Conservation (phyloP, 1,140 invertebrate species). For the Steinernema feltiae region DNA sequence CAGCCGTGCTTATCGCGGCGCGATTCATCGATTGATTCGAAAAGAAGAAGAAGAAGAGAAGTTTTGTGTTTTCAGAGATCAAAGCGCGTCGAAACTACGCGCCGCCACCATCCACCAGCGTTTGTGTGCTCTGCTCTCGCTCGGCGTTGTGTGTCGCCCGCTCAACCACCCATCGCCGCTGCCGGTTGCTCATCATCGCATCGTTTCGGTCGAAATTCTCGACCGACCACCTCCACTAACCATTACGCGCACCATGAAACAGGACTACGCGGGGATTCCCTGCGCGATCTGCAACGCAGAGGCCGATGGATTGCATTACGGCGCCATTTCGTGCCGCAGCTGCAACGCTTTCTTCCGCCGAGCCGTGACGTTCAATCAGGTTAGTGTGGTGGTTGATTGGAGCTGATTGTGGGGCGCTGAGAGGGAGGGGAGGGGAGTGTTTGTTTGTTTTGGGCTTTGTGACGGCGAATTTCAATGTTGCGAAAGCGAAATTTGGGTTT, state of each 20-base stretch:
- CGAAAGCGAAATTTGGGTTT: no score
- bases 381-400: slow-evolving; percentile 16
- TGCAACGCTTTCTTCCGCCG: slow-evolving; percentile 37
- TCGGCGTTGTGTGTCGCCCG: background rate
- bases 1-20: no score
- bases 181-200: background rate
- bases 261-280: background rate
- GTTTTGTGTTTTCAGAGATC: slow-evolving; percentile 15
- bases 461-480: no score
- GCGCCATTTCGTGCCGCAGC: slow-evolving; percentile 27
- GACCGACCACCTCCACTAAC: background rate
- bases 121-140: background rate
- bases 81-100: background rate
- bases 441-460: background rate
- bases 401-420: background rate
- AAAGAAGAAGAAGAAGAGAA: no score
- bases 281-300: slow-evolving; percentile 23
- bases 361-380: slow-evolving; percentile 22
- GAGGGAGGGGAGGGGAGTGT: no score
- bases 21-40: no score
- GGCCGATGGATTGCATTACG: slow-evolving; percentile 37
- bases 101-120: background rate
- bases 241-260: slow-evolving; percentile 18
- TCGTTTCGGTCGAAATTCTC: background rate
- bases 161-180: background rate